Evolutionary conservation across 2,113 vertebrate species (phyloP), one percentile per base, ranked within the genome.

Genomic region (Percina caprodes): DNA sequence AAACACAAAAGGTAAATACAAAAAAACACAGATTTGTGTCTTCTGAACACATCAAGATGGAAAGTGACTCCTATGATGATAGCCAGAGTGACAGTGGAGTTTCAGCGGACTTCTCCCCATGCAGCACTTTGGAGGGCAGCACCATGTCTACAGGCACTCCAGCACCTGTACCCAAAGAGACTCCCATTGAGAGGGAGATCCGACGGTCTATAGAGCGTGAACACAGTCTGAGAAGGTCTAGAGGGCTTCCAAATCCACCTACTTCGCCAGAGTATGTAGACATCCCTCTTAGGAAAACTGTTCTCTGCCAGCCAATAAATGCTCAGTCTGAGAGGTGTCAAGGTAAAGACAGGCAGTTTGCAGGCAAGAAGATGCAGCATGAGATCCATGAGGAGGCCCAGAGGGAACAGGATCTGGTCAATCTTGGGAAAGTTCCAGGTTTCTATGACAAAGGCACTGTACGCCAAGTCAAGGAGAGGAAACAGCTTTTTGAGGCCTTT

Each of bases 131-230:
- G 49, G 93, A 94, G 54, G 59, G 42, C 24, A 69, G 51, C 52
- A 52, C 46, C 30, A 4, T 24, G 23, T 30, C 39, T 19, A 1
- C 65, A 16, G 74, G 48, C 18, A 67, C 18, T 26, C n/a, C 63
- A 54, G 62, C 68, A 30, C 46, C 82, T 21, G 55, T 58, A 45
- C 70, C 60, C 3, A 88, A 78, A 0, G 98, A 99, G 92, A 99
- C 98, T 0, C 98, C 98, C 52, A 98, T 99, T 0, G 97, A 99
- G 91, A 92, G 94, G 79, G 98, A 96, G 85, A 96, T 96, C 75
- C 95, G 97, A 3, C 88, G 86, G 68, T 49, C 92, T 6, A 30
- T 96, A 69, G 94, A 97, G 86, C 95, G 98, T 0, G 98, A 99
- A 86, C 95, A 96, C 1, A 97, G 93, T 72, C 95, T 99, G 62